Base-by-base conservation (phyloP, 2,888 invertebrate species). In the Bembecia ichneumoniformis region DNA sequence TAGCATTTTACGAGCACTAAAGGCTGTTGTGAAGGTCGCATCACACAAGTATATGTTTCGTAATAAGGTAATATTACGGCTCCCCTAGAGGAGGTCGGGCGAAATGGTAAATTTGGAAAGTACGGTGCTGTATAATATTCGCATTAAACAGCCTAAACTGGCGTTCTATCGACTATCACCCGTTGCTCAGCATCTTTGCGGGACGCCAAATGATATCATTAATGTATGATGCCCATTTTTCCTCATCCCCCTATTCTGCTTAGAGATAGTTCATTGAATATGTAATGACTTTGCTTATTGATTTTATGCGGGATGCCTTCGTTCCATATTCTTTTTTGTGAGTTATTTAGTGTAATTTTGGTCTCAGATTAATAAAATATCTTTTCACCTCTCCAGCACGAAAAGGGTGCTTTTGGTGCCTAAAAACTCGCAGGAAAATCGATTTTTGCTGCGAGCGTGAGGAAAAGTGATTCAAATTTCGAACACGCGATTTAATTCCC, bases 121-220 rank as follows among this genome's bases (percentile, higher is more conserved):
- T 63, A 60, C 16, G 63, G 64, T 65, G 72, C 79, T 76, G 84
- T 77, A 84, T 84, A 84, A 84, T 83, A 82, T 84, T 80, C 75
- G 48, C 82, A 83, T 86, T 83, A 84, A 66, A 68, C 68, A 70
- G 64, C 71, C 74, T 76, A 73, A 74, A 72, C 70, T 71, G 69
- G 68, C 69, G 64, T 70, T 78, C 77, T 76, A 82, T 83, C 72
- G 82, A 69, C 80, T 71, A 81, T 82, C 79, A 77, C 58, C 62
- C 68, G 69, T 74, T 74, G 72, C 78, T 80, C 74, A 77, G 80
- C 82, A 74, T 78, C 75, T 82, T 80, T 72, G 77, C 66, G 74
- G 75, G 74, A 67, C 70, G 75, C 64, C 62, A 69, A 82, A 82
- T 83, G 81, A 77, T 72, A 66, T 72, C 79, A 78, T 82, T 82